Conservation (phyloP, 2,797 vertebrate species). For the Pampus argenteus region DNA sequence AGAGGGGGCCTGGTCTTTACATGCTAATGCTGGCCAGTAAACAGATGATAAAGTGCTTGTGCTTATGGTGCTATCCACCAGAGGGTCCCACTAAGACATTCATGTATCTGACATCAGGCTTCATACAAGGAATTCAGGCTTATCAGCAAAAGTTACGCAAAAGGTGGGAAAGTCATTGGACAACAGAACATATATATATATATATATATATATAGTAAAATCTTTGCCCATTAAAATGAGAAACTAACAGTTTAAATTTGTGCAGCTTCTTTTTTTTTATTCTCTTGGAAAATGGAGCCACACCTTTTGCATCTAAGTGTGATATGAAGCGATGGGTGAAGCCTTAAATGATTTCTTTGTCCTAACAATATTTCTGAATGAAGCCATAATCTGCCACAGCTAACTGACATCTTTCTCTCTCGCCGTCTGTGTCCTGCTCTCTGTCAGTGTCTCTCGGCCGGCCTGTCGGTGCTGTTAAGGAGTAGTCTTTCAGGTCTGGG, state of each 20-base stretch:
- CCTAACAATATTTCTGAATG: conserved; percentile 29
- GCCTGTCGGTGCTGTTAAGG: conserved; percentile 88
- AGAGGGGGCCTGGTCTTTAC: background rate
- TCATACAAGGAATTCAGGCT: background rate
- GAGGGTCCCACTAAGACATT: background rate
- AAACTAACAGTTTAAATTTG: background rate
- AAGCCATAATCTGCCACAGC: conserved; percentile 51
- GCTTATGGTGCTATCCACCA: too few relatives aligned
- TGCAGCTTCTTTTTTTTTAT: conserved; percentile 40
- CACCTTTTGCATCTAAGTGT: conserved; percentile 45
- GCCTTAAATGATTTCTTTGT: conserved; percentile 52
- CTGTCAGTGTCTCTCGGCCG: conserved; percentile 48
- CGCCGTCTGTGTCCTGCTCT: conserved; percentile 36
- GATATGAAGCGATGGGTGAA: conserved; percentile 18
- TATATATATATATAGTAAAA: too few relatives aligned
- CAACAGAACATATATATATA: too few relatives aligned
- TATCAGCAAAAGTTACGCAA: background rate
- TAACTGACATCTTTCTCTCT: conserved; percentile 40
- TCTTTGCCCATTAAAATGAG: background rate
- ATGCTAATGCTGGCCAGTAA: too few relatives aligned
- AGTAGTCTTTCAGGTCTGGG: conserved; percentile 92
- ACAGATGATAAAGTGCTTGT: background rate
- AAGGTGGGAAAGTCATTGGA: too few relatives aligned
- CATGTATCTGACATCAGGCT: background rate
- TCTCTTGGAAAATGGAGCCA: conserved; percentile 46